phyloP scores from a whole-genome alignment of 2,113 vertebrate species.

The Turdus rufiventris region DNA sequence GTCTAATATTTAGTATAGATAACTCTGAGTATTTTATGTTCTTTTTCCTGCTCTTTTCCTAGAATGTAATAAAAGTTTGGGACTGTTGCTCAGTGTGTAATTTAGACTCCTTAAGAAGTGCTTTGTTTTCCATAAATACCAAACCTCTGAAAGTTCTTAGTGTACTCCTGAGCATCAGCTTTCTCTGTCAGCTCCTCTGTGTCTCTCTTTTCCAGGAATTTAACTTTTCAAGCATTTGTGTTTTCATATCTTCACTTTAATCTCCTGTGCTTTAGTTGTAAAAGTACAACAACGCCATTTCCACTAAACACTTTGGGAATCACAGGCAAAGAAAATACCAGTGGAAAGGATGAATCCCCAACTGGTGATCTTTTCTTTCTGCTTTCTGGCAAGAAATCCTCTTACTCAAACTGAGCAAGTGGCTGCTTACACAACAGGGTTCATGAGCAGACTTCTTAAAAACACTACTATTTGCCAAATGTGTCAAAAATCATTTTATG shows the following conservation, averaged over 20 bases:
- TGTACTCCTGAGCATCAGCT: not conserved
- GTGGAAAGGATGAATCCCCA: not conserved
- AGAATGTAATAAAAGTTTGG: not conserved
- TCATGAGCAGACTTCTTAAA: not conserved
- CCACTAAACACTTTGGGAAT: not conserved
- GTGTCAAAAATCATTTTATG: not conserved
- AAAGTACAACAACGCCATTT: not conserved
- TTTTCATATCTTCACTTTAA: not conserved
- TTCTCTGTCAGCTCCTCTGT: not conserved
- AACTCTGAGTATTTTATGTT: not conserved
- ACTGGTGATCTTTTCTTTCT: not conserved
- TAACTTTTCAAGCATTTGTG: not conserved
- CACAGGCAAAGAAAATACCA: not conserved
- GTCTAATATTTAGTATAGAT: not conserved
- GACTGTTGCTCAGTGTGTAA: accelerated
- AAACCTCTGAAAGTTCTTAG: not conserved
- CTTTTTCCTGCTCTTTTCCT: not conserved
- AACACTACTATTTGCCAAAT: not conserved
- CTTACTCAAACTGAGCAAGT: not conserved
- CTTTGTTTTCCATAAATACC: not conserved
- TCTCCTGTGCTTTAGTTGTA: not conserved
- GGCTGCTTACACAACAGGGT: not conserved
- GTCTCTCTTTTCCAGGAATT: not conserved
- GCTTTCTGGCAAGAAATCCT: not conserved
- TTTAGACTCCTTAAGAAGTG: not conserved